Evolutionary conservation across 2,797 vertebrate genomes (phyloP).

Genomic region (Falco novaeseelandiae): DNA sequence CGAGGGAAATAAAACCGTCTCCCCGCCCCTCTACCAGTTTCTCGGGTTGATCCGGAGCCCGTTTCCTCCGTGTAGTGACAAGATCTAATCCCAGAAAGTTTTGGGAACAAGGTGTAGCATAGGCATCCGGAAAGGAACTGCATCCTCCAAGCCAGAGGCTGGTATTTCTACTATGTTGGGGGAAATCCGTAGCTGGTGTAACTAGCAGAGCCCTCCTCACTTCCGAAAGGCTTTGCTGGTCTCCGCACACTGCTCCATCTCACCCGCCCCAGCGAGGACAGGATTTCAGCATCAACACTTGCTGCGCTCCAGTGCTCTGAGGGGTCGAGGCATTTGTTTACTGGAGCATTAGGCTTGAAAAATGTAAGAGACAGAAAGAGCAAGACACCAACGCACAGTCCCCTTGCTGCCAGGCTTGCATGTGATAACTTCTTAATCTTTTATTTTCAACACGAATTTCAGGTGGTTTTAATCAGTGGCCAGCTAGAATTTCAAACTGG

Average conservation of each 20-base stretch:
- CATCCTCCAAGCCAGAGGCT: not conserved
- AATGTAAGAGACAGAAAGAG: conserved; percentile 21
- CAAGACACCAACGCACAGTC: not conserved
- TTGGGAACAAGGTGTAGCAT: not conserved
- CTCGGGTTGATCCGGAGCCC: not conserved
- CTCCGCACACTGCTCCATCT: not conserved
- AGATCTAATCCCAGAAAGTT: not conserved
- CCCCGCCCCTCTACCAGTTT: not conserved
- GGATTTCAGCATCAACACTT: conserved; percentile 19
- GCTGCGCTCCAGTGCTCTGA: not conserved
- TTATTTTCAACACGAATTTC: conserved; percentile 28
- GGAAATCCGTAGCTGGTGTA: not conserved
- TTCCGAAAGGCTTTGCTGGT: not conserved
- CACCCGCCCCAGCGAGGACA: not conserved
- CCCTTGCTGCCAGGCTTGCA: not conserved
- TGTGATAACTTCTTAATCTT: conserved; percentile 14
- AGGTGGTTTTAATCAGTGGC: not conserved
- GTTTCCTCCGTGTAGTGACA: not conserved
- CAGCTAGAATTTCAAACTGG: not conserved
- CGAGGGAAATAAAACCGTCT: not conserved
- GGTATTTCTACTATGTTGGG: not conserved
- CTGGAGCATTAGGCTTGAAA: conserved; percentile 54
- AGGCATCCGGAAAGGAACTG: not conserved
- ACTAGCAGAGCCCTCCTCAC: not conserved
- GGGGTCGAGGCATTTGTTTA: conserved; percentile 28